phyloP scores from a whole-genome alignment of 2,113 vertebrate genomes.

The Nothoprocta perdicaria region DNA sequence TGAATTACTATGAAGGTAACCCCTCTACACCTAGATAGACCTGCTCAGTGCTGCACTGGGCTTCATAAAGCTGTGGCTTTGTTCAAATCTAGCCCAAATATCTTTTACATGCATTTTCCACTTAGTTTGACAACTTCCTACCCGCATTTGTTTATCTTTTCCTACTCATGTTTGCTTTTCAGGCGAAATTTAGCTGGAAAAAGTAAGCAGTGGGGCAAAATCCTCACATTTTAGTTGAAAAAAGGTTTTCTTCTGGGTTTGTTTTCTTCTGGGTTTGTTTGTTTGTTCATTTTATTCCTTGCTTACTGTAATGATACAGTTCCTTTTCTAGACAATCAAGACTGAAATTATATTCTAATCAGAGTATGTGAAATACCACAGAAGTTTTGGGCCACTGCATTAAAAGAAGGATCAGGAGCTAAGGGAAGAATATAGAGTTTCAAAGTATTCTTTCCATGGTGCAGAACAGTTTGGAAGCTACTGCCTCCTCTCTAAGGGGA shows the following conservation, averaged over 20 bases:
- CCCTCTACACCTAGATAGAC: not conserved
- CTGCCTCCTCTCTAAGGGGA: not conserved
- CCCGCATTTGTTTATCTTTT: not conserved
- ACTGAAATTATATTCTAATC: constrained; percentile 31
- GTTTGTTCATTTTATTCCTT: not conserved
- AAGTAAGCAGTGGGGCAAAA: not conserved
- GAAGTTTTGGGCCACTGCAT: not conserved
- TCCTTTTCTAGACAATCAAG: not conserved
- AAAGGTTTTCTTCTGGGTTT: fast-evolving
- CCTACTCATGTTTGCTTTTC: not conserved
- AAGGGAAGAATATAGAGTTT: not conserved
- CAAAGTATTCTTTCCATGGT: not conserved
- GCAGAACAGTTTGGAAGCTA: not conserved
- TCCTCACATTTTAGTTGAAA: not conserved
- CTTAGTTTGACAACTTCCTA: not conserved
- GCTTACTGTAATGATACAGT: not conserved
- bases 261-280: not conserved
- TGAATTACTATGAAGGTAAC: not conserved
- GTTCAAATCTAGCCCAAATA: not conserved
- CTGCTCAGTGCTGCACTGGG: not conserved
- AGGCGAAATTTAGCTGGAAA: not conserved
- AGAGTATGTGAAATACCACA: not conserved
- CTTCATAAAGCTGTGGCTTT: constrained; percentile 24
- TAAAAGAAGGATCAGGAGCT: not conserved
- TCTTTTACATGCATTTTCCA: not conserved